A percentile compares a stretch with the other conserved stretches of the same genome.
phyloP scores from a whole-genome alignment of 2,113 vertebrate species.

The Anguilla japonica region DNA sequence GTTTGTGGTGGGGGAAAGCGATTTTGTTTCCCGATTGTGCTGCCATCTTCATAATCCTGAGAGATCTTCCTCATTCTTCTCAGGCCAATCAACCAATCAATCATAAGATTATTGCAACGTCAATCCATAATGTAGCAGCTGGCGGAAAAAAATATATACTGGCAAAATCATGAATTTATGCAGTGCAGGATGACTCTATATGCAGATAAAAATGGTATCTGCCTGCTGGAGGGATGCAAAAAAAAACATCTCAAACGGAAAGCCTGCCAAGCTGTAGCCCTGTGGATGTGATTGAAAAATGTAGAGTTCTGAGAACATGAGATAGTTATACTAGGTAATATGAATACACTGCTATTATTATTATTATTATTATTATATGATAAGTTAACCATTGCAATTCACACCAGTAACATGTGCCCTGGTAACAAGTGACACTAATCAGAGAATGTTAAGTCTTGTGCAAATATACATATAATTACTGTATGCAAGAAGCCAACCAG shows the following conservation, averaged over 20 bases:
- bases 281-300: background rate
- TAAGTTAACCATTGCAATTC: too few species aligned
- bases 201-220: background rate
- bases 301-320: background rate
- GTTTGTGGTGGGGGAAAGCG: background rate
- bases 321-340: too few species aligned
- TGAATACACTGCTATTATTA: too few species aligned
- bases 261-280: background rate
- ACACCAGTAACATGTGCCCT: too few species aligned
- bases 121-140: background rate
- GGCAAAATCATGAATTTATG: background rate
- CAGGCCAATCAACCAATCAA: background rate
- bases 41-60: background rate
- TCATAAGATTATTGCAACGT: background rate
- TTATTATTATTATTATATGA: too few species aligned
- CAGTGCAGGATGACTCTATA: too few species aligned
- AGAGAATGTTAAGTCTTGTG: too few species aligned
- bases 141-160: background rate
- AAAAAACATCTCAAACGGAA: background rate
- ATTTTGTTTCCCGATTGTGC: slow-evolving; percentile 6
- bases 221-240: background rate
- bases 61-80: slow-evolving; percentile 3
- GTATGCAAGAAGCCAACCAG: background rate
- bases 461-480: background rate
- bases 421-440: too few species aligned